Evolutionary conservation across 2,888 invertebrate species (phyloP).

Genomic region (Cephonodes hylas): DNA sequence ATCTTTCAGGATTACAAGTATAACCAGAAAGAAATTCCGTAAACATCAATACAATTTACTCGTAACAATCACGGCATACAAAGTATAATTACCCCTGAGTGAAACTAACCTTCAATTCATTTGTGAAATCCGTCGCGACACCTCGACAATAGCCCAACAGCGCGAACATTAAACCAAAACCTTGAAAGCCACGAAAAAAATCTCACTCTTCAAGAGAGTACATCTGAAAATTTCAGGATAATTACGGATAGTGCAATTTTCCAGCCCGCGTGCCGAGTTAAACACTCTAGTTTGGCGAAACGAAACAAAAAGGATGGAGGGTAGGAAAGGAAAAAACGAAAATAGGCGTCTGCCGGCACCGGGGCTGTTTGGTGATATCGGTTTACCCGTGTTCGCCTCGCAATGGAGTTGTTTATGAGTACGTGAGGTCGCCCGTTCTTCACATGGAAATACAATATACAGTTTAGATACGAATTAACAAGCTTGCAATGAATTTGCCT

Average conservation of each 20-base stretch:
- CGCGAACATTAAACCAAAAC: neutral
- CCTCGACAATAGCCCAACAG: neutral
- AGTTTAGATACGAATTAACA: neutral
- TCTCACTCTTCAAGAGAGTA: constrained; percentile 15
- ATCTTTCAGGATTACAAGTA: too few relatives aligned
- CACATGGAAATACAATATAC: neutral
- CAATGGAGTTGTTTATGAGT: constrained; percentile 20
- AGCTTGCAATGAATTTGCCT: neutral
- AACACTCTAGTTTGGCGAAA: constrained; percentile 49
- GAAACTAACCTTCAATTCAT: neutral
- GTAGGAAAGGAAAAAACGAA: constrained; percentile 14
- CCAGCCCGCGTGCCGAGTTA: constrained; percentile 42
- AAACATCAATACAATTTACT: too few relatives aligned
- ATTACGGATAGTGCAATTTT: constrained; percentile 65
- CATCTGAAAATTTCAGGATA: constrained; percentile 43
- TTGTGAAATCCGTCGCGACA: neutral
- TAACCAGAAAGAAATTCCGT: too few relatives aligned
- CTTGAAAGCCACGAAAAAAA: constrained; percentile 4
- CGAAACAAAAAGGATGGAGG: constrained; percentile 24
- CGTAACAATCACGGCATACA: too few relatives aligned
- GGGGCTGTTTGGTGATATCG: constrained; percentile 2
- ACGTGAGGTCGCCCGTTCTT: neutral
- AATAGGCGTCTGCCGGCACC: constrained; percentile 8
- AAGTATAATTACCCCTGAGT: neutral
- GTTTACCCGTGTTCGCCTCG: neutral